Conservation (phyloP, 2,797 vertebrate species). For the Australoheros facetus region DNA sequence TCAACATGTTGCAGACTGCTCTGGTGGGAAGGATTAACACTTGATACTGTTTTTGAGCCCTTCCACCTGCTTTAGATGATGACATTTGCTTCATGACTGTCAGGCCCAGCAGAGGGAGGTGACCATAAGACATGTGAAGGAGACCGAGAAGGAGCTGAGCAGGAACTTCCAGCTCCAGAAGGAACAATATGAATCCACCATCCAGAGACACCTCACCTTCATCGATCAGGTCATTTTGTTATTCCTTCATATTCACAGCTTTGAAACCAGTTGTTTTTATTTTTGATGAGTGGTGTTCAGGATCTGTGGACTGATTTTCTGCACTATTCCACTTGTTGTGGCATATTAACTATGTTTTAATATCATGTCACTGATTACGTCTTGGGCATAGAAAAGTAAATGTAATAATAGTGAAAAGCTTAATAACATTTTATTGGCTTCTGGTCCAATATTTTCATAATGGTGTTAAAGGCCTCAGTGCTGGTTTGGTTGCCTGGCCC, state of each 20-base stretch:
- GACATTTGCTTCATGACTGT: background rate
- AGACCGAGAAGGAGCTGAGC: constrained; percentile 88
- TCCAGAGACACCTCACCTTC: constrained; percentile 92
- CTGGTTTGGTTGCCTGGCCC: too few relatives aligned
- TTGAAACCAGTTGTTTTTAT: background rate
- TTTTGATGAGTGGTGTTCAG: background rate
- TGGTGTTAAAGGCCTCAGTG: background rate
- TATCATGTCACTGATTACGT: too few relatives aligned
- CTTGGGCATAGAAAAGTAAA: too few relatives aligned
- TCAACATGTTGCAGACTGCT: constrained; percentile 88
- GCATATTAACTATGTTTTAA: too few relatives aligned
- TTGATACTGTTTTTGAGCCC: fast-evolving
- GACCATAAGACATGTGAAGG: constrained; percentile 83
- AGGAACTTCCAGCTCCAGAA: constrained; percentile 87
- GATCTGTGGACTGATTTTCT: background rate
- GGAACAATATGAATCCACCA: constrained; percentile 92
- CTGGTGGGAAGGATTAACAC: constrained; percentile 78
- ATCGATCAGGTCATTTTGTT: constrained; percentile 87
- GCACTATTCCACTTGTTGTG: too few relatives aligned
- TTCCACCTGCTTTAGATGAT: background rate
- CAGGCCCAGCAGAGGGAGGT: constrained; percentile 93
- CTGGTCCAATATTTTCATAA: background rate
- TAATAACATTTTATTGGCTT: background rate
- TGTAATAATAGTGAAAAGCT: too few relatives aligned
- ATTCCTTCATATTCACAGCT: background rate